A percentile compares a stretch with the other conserved stretches of the same genome.
These are phyloP conservation scores for Arrhopalites spinosus DNA, from an alignment of 2,888 invertebrate species.

Conservation along the genomic window DNA sequence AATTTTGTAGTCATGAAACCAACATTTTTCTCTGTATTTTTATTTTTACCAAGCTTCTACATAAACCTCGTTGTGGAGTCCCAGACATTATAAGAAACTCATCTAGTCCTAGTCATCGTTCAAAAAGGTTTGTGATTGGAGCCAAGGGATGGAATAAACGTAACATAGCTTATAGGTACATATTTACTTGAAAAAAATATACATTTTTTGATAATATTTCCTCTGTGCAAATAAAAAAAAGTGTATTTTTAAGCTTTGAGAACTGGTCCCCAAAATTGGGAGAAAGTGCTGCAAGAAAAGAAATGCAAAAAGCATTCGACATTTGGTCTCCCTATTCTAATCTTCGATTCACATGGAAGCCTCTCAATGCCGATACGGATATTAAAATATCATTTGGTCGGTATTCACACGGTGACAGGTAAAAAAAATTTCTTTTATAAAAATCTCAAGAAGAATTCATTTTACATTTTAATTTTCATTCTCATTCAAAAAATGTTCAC, in stretches of 20 bases:
- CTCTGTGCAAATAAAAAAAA: not conserved
- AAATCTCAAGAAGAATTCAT: not conserved
- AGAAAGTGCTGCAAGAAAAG: constrained; percentile 63
- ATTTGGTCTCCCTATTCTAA: constrained; percentile 59
- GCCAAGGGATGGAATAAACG: constrained; percentile 73
- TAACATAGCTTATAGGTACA: constrained; percentile 71
- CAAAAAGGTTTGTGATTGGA: constrained; percentile 67
- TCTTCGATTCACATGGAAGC: constrained; percentile 56
- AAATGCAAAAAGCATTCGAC: constrained; percentile 63
- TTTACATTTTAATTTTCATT: not conserved
- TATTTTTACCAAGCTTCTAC: constrained; percentile 71
- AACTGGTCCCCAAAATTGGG: constrained; percentile 71
- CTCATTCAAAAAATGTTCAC: too few relatives aligned
- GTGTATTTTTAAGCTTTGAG: constrained; percentile 64
- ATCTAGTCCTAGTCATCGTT: constrained; percentile 56
- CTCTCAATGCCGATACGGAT: constrained; percentile 65
- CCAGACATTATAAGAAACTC: constrained; percentile 65
- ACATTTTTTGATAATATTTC: not conserved
- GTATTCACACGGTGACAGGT: constrained; percentile 74
- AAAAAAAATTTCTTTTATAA: constrained; percentile 47
- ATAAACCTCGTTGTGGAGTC: constrained; percentile 72
- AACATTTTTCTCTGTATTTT: too few relatives aligned
- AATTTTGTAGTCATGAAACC: not conserved
- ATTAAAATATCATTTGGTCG: constrained; percentile 75
- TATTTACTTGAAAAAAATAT: not conserved